Conservation (phyloP, 23 tunicate species). For the Trididemnum nubilum region DNA sequence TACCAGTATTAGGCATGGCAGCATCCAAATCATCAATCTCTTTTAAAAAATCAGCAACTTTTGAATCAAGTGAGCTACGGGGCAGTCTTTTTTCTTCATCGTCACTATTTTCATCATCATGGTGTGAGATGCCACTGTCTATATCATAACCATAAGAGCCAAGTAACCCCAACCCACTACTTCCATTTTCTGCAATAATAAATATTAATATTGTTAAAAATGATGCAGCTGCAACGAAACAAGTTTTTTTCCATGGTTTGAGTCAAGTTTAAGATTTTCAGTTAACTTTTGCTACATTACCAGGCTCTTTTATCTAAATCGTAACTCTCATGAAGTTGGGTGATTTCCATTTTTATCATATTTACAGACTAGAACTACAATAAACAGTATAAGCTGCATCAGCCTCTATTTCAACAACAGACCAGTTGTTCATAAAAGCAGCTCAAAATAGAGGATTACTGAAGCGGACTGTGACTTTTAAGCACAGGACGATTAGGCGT, state of each 20-base stretch:
- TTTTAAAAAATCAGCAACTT: slow-evolving; percentile 85
- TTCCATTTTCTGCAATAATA: slow-evolving; percentile 15
- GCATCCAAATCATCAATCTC: slow-evolving; percentile 88
- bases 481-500: too few relatives aligned
- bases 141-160: slow-evolving; percentile 43
- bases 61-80: slow-evolving; percentile 53
- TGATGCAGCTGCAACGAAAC: neutral
- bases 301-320: too few relatives aligned
- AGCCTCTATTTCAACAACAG: too few relatives aligned
- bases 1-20: neutral
- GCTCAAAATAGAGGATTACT: too few relatives aligned
- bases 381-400: too few relatives aligned
- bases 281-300: too few relatives aligned
- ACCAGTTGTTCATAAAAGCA: too few relatives aligned
- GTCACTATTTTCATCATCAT: neutral
- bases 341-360: too few relatives aligned
- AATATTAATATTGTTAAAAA: neutral
- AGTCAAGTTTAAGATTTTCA: too few relatives aligned
- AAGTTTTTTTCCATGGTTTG: neutral
- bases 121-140: slow-evolving; percentile 23
- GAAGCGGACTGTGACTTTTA: too few relatives aligned
- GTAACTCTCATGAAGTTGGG: too few relatives aligned
- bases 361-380: too few relatives aligned
- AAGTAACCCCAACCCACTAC: slow-evolving; percentile 50
- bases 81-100: slow-evolving; percentile 29